Percentiles rank a stretch among this genome's conserved stretches.
Evolutionary conservation across 2,113 vertebrate species (phyloP).

Genomic region (Todiramphus chloris): DNA sequence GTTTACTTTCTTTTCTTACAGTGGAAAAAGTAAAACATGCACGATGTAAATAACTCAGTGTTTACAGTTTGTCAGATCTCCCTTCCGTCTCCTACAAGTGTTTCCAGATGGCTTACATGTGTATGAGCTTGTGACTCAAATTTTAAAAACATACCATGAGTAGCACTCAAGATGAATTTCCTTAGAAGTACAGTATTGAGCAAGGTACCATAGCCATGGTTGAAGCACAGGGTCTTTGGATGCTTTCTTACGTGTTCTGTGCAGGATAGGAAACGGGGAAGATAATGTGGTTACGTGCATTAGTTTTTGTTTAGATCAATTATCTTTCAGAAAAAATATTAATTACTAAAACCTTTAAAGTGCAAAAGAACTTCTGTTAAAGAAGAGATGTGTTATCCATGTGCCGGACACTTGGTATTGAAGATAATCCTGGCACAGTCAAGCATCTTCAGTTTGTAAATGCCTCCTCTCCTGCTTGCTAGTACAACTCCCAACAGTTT

Average conservation of each 20-base stretch:
- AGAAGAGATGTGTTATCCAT: background rate
- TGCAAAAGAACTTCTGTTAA: background rate
- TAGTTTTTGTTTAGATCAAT: background rate
- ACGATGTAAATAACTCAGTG: background rate
- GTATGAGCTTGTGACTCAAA: background rate
- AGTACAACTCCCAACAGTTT: background rate
- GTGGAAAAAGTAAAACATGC: background rate
- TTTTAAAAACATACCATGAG: conserved; percentile 5
- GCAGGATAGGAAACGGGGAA: background rate
- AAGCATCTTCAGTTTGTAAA: background rate
- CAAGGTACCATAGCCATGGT: background rate
- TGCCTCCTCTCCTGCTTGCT: background rate
- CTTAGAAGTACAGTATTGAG: background rate
- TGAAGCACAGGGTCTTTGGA: background rate
- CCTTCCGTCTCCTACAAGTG: background rate
- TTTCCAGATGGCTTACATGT: conserved; percentile 37
- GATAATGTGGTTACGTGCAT: background rate
- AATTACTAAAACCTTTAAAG: background rate
- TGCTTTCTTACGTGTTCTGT: background rate
- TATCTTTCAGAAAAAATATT: background rate
- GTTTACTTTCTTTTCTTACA: background rate
- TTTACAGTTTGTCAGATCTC: conserved; percentile 20
- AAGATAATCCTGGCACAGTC: background rate
- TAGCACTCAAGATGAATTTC: background rate
- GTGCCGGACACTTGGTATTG: background rate